Conservation (phyloP, 2,113 vertebrate genomes). For the Phocoena phocoena region DNA sequence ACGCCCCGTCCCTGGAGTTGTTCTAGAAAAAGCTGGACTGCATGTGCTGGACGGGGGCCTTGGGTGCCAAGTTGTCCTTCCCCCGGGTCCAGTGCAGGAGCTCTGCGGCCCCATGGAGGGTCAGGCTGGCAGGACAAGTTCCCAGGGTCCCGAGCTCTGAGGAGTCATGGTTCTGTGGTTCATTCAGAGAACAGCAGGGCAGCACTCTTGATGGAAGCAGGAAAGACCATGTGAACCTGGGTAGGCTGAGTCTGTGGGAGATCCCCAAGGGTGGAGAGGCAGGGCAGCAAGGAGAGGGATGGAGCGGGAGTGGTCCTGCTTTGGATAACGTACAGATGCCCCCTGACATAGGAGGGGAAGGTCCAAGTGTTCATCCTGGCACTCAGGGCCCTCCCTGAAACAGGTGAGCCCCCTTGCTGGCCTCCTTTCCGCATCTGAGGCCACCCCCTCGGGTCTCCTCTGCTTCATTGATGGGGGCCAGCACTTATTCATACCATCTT, state of each 20-base stretch:
- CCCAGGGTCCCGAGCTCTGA: neutral
- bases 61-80: no score
- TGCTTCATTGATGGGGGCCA: neutral
- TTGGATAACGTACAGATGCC: neutral
- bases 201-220: neutral
- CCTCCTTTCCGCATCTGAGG: neutral
- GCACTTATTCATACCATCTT: neutral
- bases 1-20: neutral
- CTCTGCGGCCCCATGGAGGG: neutral
- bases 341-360: neutral
- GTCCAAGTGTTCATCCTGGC: neutral
- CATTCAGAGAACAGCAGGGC: neutral
- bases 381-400: neutral
- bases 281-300: neutral
- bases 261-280: no score
- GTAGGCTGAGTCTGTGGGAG: neutral
- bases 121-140: neutral
- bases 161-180: neutral
- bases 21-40: neutral
- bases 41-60: neutral
- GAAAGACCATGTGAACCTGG: neutral
- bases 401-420: neutral
- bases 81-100: fast-evolving
- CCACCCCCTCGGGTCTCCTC: neutral
- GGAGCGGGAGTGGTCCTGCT: neutral